Conservation (phyloP, 2,797 vertebrate genomes). For the Eulemur rubriventer region DNA sequence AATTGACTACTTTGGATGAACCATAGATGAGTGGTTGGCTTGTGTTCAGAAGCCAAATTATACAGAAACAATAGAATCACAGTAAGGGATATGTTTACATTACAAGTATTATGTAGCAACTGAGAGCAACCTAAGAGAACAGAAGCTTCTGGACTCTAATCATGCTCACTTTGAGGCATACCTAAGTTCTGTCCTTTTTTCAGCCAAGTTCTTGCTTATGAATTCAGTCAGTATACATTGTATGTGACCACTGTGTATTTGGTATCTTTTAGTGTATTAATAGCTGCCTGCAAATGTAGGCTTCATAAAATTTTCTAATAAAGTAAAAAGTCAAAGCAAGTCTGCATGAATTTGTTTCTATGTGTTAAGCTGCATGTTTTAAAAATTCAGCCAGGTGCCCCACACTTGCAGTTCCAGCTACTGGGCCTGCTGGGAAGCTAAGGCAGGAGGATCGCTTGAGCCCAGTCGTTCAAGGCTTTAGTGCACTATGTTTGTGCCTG, state of each 20-base stretch:
- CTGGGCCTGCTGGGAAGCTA: neutral
- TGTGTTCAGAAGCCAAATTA: constrained; percentile 21
- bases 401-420: neutral
- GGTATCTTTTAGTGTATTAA: neutral
- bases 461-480: neutral
- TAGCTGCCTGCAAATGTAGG: neutral
- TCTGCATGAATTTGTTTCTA: neutral
- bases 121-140: neutral
- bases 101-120: neutral
- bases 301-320: neutral
- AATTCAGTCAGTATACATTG: neutral
- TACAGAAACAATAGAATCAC: neutral
- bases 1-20: neutral
- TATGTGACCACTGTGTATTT: neutral
- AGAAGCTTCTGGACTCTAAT: neutral
- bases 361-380: neutral
- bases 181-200: constrained; percentile 9
- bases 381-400: neutral
- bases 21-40: neutral
- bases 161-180: neutral
- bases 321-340: neutral
- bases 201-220: neutral
- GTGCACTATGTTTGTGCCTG: neutral
- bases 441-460: neutral
- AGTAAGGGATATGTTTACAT: neutral